phyloP scores from a whole-genome alignment of 2,888 invertebrate species.

The Pseudoips prasinana region DNA sequence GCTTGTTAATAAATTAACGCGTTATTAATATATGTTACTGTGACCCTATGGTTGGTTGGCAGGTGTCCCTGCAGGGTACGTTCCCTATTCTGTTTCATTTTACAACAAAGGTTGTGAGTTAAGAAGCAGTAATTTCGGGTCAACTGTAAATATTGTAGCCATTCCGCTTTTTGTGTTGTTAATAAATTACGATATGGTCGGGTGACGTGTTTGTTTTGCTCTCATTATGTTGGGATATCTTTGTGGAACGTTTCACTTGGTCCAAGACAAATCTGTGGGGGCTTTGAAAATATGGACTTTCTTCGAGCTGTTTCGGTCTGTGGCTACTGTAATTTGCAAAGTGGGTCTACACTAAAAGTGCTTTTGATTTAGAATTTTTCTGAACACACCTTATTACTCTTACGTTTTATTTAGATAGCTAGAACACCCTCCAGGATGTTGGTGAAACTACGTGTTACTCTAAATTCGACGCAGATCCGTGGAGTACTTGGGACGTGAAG shows the following conservation, averaged over 20 bases:
- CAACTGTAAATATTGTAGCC: conserved; percentile 73
- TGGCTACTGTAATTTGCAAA: conserved; percentile 2
- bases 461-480: too few relatives aligned
- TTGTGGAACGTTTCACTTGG: conserved; percentile 36
- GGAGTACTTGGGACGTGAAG: too few relatives aligned
- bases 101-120: conserved; percentile 67
- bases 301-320: conserved; percentile 11
- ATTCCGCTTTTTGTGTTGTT: conserved; percentile 68
- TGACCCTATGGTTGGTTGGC: conserved; percentile 70
- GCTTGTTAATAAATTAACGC: conserved; percentile 80
- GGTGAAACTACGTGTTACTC: too few relatives aligned
- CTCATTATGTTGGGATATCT: conserved; percentile 45
- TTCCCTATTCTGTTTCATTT: conserved; percentile 59
- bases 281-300: conserved; percentile 31
- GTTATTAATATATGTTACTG: conserved; percentile 81
- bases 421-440: too few relatives aligned
- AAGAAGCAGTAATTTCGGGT: conserved; percentile 69
- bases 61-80: conserved; percentile 70
- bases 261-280: conserved; percentile 38
- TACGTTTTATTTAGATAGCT: too few relatives aligned
- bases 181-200: conserved; percentile 60
- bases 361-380: too few relatives aligned
- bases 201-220: conserved; percentile 58
- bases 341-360: conserved; percentile 6
- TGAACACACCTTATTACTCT: too few relatives aligned